Conservation (phyloP, 2,888 invertebrate species). For the Spodoptera exigua region DNA sequence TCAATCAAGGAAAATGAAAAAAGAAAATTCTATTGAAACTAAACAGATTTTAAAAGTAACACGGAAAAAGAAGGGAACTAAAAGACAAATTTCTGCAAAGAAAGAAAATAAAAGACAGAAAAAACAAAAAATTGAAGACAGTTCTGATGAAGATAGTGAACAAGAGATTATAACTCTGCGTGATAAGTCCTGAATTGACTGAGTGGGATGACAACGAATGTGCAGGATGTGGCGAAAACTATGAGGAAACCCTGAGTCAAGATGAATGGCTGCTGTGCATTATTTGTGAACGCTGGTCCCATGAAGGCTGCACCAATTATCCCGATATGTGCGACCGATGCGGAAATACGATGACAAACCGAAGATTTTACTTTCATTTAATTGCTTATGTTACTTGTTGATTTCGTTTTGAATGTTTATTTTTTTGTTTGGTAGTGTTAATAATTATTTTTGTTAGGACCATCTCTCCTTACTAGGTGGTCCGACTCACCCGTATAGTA, state of each 20-base stretch:
- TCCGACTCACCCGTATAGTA: constrained; percentile 26
- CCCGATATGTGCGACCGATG: constrained; percentile 35
- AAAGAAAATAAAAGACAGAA: constrained; percentile 27
- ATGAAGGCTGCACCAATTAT: constrained; percentile 35
- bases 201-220: constrained; percentile 35
- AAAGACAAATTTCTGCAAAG: constrained; percentile 16
- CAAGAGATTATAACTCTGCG: constrained; percentile 32
- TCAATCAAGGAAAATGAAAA: constrained; percentile 24
- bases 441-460: constrained; percentile 19
- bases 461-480: constrained; percentile 23
- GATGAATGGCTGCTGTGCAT: constrained; percentile 35
- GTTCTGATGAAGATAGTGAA: constrained; percentile 32
- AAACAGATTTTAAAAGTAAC: constrained; percentile 16
- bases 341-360: constrained; percentile 23
- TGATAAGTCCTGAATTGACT: constrained; percentile 28
- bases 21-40: constrained; percentile 26
- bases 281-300: constrained; percentile 35
- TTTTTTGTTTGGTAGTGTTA: constrained; percentile 11
- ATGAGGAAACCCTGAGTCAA: constrained; percentile 27
- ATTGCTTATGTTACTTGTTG: constrained; percentile 5
- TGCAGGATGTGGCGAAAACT: constrained; percentile 34
- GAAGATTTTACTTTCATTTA: constrained; percentile 10
- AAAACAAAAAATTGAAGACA: constrained; percentile 20
- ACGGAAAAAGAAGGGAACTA: constrained; percentile 18
- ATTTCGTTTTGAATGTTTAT: constrained; percentile 11